Base-by-base conservation (phyloP, 2,888 invertebrate species). In the Mimachlamys varia region DNA sequence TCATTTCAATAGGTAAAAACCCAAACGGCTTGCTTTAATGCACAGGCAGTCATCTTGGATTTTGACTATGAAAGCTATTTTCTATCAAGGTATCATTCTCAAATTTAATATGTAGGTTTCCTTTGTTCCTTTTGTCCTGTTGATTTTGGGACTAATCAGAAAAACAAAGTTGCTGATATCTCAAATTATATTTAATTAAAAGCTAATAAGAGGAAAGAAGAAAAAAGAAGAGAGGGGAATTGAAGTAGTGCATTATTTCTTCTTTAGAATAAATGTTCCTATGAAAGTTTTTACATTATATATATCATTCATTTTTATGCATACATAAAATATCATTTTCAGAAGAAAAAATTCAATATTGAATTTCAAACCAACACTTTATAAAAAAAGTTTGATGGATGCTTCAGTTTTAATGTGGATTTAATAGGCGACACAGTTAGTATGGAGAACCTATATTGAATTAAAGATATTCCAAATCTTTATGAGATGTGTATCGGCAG, bases 401-500 rank as follows among this genome's bases (percentile, higher is more conserved):
- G 33, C 76, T 33, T 33, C 33, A 33, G 2, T 33, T 27, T 33
- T 76, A 76, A 76, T 76, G 22, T 76, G 76, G 27, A 33, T 76
- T 76, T 76, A 76, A 76, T 76, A 33, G 76, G 76, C 27, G 27
- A 27, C 12, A 76, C 27, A 76, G 76, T 76, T n/a, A 62, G 22
- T 62, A 62, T 22, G 22, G 62, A 3, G 44, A 5, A 44, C 4
- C 7, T 33, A 33, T 27, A 76, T 76, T 76, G 76, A 76, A 76
- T 76, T 76, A 76, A 76, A 33, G 76, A 76, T 76, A 76, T 76
- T 76, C 10, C 10, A 3, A 13, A 0, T 76, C 76, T 76, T 27
- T 76, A 76, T 44, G 44, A 44, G 44, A 44, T 76, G 76, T 62
- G 62, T 76, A 76, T 76, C 12, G 76, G 33, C 76, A 76, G 76